Evolutionary conservation across 1,140 invertebrate species (phyloP).

Genomic region (Asobara japonica): DNA sequence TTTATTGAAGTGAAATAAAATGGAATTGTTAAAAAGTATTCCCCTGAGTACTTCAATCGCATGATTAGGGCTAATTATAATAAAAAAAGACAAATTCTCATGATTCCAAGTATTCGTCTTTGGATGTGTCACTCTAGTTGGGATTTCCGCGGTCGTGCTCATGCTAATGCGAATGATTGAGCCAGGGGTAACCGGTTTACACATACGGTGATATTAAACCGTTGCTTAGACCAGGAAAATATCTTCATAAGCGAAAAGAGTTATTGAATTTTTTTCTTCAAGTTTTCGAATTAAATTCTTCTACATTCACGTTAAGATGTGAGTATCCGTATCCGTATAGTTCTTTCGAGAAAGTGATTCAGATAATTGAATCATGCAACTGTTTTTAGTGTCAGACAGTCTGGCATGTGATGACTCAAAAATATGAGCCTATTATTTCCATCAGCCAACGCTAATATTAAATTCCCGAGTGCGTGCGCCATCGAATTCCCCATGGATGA

Average conservation of each 20-base stretch:
- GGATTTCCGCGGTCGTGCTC: not conserved
- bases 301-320: too few species aligned
- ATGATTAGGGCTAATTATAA: not conserved
- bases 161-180: not conserved
- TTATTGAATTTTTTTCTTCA: too few species aligned
- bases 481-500: not conserved
- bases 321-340: too few species aligned
- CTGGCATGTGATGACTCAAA: not conserved
- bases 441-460: not conserved
- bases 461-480: not conserved
- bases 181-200: not conserved
- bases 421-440: not conserved
- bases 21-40: not conserved
- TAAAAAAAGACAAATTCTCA: too few species aligned
- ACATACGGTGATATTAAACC: too few species aligned
- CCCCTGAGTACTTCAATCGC: not conserved
- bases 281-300: too few species aligned
- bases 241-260: too few species aligned
- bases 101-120: too few species aligned
- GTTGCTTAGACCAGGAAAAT: too few species aligned
- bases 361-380: not conserved
- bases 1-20: constrained; percentile 5
- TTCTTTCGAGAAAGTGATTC: too few species aligned
- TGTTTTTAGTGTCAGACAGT: not conserved
- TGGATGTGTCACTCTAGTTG: not conserved